Conservation (phyloP, 2,797 vertebrate species). For the Kryptopterus vitreolus region DNA sequence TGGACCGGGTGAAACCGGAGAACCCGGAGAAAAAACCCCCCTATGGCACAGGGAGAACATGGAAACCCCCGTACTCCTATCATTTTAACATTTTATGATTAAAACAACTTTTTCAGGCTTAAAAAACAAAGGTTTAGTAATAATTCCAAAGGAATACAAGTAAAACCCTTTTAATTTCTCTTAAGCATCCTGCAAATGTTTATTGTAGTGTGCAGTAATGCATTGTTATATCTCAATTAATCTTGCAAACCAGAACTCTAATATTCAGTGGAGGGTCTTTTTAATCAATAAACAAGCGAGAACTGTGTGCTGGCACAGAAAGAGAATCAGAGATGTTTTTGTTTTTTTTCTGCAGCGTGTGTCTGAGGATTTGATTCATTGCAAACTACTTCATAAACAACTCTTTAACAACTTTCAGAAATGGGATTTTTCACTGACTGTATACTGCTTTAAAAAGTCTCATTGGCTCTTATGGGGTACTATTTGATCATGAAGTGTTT, state of each 20-base stretch:
- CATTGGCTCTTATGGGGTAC: not conserved
- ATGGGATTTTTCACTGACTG: not conserved
- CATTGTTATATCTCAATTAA: not conserved
- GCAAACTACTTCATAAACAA: not conserved
- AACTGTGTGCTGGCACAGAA: not conserved
- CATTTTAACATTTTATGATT: not conserved
- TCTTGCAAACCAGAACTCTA: not conserved
- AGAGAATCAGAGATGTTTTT: not conserved
- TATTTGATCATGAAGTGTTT: not conserved
- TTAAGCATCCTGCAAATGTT: not conserved
- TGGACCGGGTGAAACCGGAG: too few species aligned
- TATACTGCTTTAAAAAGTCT: not conserved
- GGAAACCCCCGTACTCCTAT: too few species aligned
- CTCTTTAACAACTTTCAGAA: not conserved
- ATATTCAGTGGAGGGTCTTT: not conserved
- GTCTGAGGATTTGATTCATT: too few species aligned
- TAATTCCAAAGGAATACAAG: not conserved
- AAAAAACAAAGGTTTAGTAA: not conserved
- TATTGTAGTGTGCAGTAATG: not conserved
- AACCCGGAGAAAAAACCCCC: too few species aligned
- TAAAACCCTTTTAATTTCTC: not conserved
- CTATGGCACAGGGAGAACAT: too few species aligned
- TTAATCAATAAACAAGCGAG: not conserved
- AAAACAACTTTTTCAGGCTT: not conserved
- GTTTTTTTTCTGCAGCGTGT: constrained; percentile 5